Evolutionary conservation across 53 echinoderm and acorn worm species (phyloP).

Genomic region (Glandiceps talaboti): DNA sequence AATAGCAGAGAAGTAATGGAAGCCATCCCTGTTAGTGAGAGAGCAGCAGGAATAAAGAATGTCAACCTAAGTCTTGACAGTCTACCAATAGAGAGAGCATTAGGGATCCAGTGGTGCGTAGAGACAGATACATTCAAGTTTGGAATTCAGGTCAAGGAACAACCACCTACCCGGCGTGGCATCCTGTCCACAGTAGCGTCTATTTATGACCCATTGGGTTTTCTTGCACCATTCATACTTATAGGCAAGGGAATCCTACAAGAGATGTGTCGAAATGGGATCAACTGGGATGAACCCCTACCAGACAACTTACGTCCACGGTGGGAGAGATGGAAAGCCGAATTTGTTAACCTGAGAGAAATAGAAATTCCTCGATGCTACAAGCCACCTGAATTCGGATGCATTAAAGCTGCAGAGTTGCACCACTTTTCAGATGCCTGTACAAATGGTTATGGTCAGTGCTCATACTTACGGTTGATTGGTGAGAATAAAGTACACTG

Average conservation of each 20-base stretch:
- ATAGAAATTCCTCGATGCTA: conserved; percentile 35
- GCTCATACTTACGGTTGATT: conserved; percentile 23
- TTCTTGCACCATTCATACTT: conserved; percentile 46
- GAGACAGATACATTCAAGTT: conserved; percentile 36
- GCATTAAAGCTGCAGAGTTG: conserved; percentile 13
- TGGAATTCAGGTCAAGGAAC: conserved; percentile 9
- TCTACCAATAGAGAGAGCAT: conserved; percentile 39
- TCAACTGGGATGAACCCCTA: conserved; percentile 40
- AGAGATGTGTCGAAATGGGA: conserved; percentile 16
- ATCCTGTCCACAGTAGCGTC: conserved; percentile 26
- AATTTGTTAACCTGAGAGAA: conserved; percentile 6
- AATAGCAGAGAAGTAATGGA: too few relatives aligned
- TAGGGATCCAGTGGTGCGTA: conserved; percentile 40
- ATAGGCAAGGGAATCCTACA: conserved; percentile 39
- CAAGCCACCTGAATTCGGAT: conserved; percentile 32
- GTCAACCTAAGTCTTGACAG: conserved; percentile 4
- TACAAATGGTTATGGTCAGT: conserved; percentile 31
- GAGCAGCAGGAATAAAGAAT: too few relatives aligned
- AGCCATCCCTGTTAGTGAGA: too few relatives aligned
- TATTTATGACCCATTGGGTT: conserved; percentile 33
- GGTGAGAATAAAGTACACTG: conserved; percentile 28
- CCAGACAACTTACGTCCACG: conserved; percentile 8
- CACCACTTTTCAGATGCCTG: conserved; percentile 67
- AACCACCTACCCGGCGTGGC: conserved; percentile 13
- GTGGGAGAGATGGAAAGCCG: conserved; percentile 32